Conservation (phyloP, 2,113 vertebrate species). For the Artemisiospiza belli region DNA sequence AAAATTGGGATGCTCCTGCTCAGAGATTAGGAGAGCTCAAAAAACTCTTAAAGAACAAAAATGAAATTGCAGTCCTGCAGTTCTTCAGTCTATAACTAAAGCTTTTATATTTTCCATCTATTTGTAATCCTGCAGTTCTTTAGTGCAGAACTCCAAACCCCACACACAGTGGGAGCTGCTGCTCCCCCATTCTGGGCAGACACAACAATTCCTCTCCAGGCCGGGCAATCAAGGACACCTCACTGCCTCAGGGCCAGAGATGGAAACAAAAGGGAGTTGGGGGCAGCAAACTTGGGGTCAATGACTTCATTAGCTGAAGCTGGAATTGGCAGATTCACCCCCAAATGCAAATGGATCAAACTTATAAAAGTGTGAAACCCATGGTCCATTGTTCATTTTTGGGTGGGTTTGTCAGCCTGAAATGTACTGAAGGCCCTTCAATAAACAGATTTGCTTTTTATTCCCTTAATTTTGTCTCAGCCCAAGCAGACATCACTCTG, state of each 20-base stretch:
- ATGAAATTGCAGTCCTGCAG: neutral
- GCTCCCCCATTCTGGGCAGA: neutral
- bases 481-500: neutral
- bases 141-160: rapidly evolving
- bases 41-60: neutral
- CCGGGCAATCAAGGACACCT: neutral
- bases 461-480: rapidly evolving
- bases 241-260: neutral
- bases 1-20: too few species aligned
- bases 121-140: neutral
- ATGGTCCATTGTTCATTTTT: neutral
- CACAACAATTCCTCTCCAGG: neutral
- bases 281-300: neutral
- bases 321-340: neutral
- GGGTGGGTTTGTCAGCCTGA: neutral
- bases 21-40: too few species aligned
- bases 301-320: neutral
- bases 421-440: neutral
- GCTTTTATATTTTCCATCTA: too few species aligned
- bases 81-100: neutral
- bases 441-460: neutral
- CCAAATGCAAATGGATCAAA: neutral
- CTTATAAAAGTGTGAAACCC: neutral
- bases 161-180: neutral
- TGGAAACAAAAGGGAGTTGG: neutral